These are phyloP conservation scores for Habropoda laboriosa DNA, from an alignment of 1,140 invertebrate genomes.

Conservation along the genomic window DNA sequence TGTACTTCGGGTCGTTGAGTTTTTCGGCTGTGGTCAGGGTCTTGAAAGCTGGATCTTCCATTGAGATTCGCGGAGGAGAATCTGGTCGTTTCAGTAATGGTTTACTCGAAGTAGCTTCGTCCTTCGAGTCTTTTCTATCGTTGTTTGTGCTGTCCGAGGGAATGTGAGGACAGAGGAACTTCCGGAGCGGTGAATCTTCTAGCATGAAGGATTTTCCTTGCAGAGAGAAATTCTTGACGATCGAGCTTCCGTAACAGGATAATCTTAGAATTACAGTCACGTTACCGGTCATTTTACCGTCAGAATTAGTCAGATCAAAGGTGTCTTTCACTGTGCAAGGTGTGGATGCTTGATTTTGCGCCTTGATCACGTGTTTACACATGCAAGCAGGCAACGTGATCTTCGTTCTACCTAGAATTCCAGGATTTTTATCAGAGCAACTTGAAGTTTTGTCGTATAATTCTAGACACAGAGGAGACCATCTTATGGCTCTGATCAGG, in stretches of 20 bases:
- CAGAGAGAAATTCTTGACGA: constrained; percentile 53
- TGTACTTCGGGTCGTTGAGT: constrained; percentile 69
- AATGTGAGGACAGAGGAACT: constrained; percentile 35
- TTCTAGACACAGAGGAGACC: constrained; percentile 56
- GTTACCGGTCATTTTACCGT: constrained; percentile 46
- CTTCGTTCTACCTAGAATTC: constrained; percentile 43
- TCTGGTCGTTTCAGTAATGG: constrained; percentile 34
- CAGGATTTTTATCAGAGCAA: neutral
- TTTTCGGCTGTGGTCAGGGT: constrained; percentile 72
- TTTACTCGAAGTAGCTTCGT: neutral
- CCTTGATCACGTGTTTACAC: constrained; percentile 27
- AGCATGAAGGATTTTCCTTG: constrained; percentile 55
- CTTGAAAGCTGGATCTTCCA: constrained; percentile 67
- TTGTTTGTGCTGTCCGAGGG: neutral
- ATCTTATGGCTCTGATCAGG: constrained; percentile 57
- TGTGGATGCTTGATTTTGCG: constrained; percentile 34
- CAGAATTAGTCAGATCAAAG: constrained; percentile 60
- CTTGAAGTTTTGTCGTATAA: constrained; percentile 29
- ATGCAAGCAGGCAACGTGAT: constrained; percentile 49
- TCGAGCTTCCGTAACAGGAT: constrained; percentile 68
- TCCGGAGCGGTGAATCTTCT: constrained; percentile 49
- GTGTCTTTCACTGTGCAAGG: constrained; percentile 51
- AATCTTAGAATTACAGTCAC: constrained; percentile 63
- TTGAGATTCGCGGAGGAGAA: constrained; percentile 52
- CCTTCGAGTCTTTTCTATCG: neutral